Base-by-base conservation (phyloP, 2,888 invertebrate genomes). In the Cryptus viduatorius region DNA sequence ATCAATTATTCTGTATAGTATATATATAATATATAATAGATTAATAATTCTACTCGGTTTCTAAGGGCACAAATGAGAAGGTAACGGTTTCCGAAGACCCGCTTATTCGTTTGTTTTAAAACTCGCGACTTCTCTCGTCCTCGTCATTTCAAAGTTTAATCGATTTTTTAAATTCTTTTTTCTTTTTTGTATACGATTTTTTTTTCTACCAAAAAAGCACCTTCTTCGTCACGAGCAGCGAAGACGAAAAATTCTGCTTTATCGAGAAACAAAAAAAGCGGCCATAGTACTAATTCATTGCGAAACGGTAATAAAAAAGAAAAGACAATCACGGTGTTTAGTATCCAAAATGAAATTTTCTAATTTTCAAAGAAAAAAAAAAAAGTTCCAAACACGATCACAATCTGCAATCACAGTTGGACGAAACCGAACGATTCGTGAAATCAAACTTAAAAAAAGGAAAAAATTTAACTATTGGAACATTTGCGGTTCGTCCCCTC, bases 51-150 rank as follows among this genome's bases (percentile, higher is more conserved):
- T 84, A 84, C 67, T 73, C 64, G 68, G 78, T 81, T 84, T 84
- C 81, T 84, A 84, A 84, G 84, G 84, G 84, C 84, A 81, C 78
- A 68, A 78, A 78, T 84, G 68, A 69, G 50, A 81, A 81, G 61
- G 65, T 77, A 37, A 72, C 42, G 67, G 16, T 50, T 69, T 48
- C 19, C 73, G 64, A 75, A 72, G 73, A 68, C 50, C 69, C 68
- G 59, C 59, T 31, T 50, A 78, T 68, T 61, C n/a, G 12, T 65
- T 77, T 42, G 48, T 29, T 64, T 71, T 48, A 44, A 59, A 61
- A 50, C n/a, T 53, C 72, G 46, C 24, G 46, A 46, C 48, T 44
- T 24, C 4, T 7, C 37, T 56, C 48, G 29, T 59, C 19, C 61
- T 75, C 50, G 42, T 75, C 48, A 64, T 56, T 71, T 19, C 19